Conservation (phyloP, 2,113 vertebrate species). For the Phasianus colchicus region DNA sequence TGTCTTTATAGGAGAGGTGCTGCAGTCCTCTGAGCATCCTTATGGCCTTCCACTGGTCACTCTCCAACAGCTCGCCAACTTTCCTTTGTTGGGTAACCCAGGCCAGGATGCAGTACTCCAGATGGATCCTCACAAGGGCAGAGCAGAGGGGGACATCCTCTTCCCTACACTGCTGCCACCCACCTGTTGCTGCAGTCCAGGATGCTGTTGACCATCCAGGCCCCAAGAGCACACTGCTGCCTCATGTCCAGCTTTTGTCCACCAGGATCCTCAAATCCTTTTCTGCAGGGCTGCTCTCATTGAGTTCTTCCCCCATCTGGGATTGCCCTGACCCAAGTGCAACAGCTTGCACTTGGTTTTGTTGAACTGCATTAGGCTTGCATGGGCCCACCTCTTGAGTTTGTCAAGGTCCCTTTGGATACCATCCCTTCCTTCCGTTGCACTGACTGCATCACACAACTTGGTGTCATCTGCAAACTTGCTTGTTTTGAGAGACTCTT, state of each 20-base stretch:
- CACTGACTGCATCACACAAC: too few species aligned
- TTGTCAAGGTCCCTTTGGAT: too few species aligned
- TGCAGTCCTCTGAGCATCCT: background rate
- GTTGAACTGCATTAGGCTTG: background rate
- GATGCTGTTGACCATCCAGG: too few species aligned
- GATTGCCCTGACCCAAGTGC: background rate
- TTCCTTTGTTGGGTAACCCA: background rate
- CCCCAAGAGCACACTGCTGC: background rate
- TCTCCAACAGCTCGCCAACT: background rate
- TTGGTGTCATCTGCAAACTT: too few species aligned
- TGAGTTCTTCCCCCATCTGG: background rate
- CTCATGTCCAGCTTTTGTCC: background rate
- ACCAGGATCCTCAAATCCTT: background rate
- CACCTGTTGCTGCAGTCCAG: background rate
- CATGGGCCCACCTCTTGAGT: background rate
- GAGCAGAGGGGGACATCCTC: background rate
- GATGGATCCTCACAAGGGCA: background rate
- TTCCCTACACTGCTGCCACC: background rate
- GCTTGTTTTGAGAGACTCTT: background rate
- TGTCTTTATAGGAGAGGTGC: background rate
- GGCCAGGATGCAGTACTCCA: background rate
- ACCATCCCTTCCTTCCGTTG: background rate
- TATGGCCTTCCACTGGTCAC: too few species aligned
- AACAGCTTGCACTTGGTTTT: background rate
- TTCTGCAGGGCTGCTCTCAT: background rate